Evolutionary conservation across 2,888 invertebrate species (phyloP), one percentile per base, ranked within the genome.

Genomic region (Theretra japonica): DNA sequence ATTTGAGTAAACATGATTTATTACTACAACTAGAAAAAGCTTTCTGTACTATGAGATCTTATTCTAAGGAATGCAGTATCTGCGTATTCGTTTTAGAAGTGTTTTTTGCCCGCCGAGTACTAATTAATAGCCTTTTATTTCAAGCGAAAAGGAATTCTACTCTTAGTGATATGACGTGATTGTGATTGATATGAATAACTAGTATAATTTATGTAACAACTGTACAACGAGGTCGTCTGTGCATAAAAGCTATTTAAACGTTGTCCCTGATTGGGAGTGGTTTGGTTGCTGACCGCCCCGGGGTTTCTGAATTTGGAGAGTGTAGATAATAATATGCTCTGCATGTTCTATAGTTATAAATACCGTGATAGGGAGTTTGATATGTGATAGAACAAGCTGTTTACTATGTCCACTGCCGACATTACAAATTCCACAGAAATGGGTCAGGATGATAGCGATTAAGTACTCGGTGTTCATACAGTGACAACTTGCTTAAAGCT

Each of bases 181-280:
- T 7, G 58, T 58, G 58, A 58, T 58, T 58, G 58, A 58, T 58
- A 58, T 25, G 25, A 58, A 58, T 58, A 25, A 58, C 25, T 58
- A 23, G 53, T 6, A 53, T 58, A 15, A 58, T 25, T 58, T 23
- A 58, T 58, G 58, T 58, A 58, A 25, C 58, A 58, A 58, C 17
- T 58, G 58, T 58, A 25, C 17, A 58, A 25, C 58, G 25, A 58
- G 58, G 58, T 25, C 58, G 58, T 25, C 58, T 11, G 58, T 17
- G 25, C 58, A 58, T 58, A 58, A 58, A 58, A 58, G 58, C 17
- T 4, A 58, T 15, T 58, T 58, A 58, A 58, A 0, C 0, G 23
- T 23, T 58, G 53, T 58, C 58, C 58, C 58, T 58, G 25, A 4
- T 15, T 25, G 58, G 17, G 25, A 23, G 17, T 25, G 23, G 23